Evolutionary conservation across 2,888 invertebrate species (phyloP), one percentile per base, ranked within the genome.

Genomic region (Phalera bucephala): DNA sequence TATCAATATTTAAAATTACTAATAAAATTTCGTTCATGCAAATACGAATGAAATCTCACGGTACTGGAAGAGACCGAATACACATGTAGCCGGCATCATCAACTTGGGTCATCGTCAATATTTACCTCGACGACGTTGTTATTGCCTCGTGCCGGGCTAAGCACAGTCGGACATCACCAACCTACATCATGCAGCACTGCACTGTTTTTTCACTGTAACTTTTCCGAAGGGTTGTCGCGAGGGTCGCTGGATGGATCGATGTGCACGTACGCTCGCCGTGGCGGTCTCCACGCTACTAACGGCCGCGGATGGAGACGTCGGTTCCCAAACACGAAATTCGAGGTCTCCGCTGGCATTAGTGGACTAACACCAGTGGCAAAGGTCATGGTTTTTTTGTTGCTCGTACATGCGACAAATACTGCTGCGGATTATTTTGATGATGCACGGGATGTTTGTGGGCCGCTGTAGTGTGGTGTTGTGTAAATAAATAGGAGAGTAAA

Each of bases 71-170:
- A 56, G 49, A 51, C 33, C 28, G 47, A 45, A 52, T 48, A 54
- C 64, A 50, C 33, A 51, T 25, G 47, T 17, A 17, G 17, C 17
- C 17, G 17, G 40, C 39, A 41, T n/a, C n/a, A n/a, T n/a, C n/a
- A n/a, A n/a, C n/a, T n/a, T n/a, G 56, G 45, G 46, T 46, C 53
- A 54, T 36, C 58, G 72, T 70, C 73, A 82, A 81, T 86, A 83
- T 85, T 87, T 87, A 87, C 86, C 86, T 81, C 73, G 54, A 56
- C 65, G 59, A 68, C 61, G 68, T 54, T 66, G 71, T 62, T 76
- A 79, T 71, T 67, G 69, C 64, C 58, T 60, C 54, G 49, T n/a
- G 15, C 15, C 19, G 7, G 11, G 19, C 19, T 46, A 69, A 60
- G 53, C 57, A 62, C 48, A 53, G 43, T 31, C 50, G 56, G 67